Percentiles rank a stretch among this genome's conserved stretches.
Conservation (phyloP, 1,140 invertebrate species). For the Chrysopa pallens region DNA sequence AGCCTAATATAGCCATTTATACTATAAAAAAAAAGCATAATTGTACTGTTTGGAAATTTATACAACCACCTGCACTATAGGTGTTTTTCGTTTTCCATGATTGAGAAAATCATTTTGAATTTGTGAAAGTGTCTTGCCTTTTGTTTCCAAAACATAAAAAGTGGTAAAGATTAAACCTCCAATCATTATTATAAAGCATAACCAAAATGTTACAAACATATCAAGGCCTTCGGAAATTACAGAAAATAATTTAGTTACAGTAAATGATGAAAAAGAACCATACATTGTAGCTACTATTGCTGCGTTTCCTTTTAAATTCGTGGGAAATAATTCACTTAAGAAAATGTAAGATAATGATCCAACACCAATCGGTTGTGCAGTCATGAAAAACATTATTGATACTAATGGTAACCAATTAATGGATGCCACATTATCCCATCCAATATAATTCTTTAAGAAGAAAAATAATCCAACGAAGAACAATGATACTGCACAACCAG, state of each 20-base stretch:
- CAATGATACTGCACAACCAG: slow-evolving; percentile 8
- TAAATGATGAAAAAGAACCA: slow-evolving; percentile 10
- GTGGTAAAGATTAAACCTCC: slow-evolving; percentile 26
- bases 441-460: background rate
- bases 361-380: slow-evolving; percentile 8
- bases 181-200: slow-evolving; percentile 11
- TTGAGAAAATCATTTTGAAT: slow-evolving; percentile 21
- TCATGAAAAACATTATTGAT: slow-evolving; percentile 12
- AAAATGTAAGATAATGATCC: slow-evolving; percentile 14
- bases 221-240: slow-evolving; percentile 6
- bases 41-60: too few relatives aligned
- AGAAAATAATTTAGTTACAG: slow-evolving; percentile 12
- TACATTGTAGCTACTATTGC: slow-evolving; percentile 11
- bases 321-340: slow-evolving; percentile 16
- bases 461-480: slow-evolving; percentile 8
- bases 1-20: too few relatives aligned
- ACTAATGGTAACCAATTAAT: slow-evolving; percentile 11
- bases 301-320: slow-evolving; percentile 13
- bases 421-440: background rate
- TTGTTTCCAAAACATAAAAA: slow-evolving; percentile 38
- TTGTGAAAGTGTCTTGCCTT: slow-evolving; percentile 34
- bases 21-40: too few relatives aligned
- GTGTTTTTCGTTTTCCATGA: slow-evolving; percentile 3
- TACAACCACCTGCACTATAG: background rate
- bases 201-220: slow-evolving; percentile 6